Evolutionary conservation across 2,888 invertebrate species (phyloP).

Genomic region (Ophion obscuratus): DNA sequence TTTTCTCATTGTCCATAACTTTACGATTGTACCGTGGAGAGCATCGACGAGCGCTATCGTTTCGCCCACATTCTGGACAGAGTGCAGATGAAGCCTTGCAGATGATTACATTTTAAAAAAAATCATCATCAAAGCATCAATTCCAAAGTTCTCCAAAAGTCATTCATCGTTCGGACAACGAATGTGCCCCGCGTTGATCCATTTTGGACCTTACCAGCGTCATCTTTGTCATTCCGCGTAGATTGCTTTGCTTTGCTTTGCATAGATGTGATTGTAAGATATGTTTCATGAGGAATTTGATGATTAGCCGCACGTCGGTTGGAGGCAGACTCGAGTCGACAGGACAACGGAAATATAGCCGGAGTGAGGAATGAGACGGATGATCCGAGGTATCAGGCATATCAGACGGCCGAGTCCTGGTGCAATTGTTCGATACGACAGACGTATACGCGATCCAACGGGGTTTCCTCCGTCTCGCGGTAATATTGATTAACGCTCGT

Average conservation of each 20-base stretch:
- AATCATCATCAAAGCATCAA: no score
- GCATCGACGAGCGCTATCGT: slow-evolving; percentile 22
- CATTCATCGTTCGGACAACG: neutral
- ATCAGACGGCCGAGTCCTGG: slow-evolving; percentile 62
- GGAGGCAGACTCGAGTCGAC: slow-evolving; percentile 47
- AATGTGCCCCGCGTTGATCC: neutral
- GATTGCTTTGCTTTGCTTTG: neutral
- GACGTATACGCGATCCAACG: slow-evolving; percentile 54
- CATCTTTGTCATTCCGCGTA: neutral
- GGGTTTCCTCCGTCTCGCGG: slow-evolving; percentile 68
- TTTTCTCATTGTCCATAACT: slow-evolving; percentile 48
- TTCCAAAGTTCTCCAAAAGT: no score
- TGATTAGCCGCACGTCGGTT: slow-evolving; percentile 43
- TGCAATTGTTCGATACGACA: slow-evolving; percentile 67
- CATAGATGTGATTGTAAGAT: neutral
- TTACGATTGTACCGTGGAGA: slow-evolving; percentile 31
- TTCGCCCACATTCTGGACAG: neutral
- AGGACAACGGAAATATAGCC: slow-evolving; percentile 56
- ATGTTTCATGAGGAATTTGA: slow-evolving; percentile 36
- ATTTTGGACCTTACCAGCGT: neutral
- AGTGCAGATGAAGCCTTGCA: neutral
- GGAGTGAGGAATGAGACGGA: slow-evolving; percentile 63
- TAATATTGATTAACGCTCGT: slow-evolving; percentile 83
- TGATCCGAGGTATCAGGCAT: slow-evolving; percentile 67
- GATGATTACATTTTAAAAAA: neutral